Evolutionary conservation across 2,888 invertebrate species (phyloP), one percentile per base, ranked within the genome.

Genomic region (Hirtodrosophila cameraria): DNA sequence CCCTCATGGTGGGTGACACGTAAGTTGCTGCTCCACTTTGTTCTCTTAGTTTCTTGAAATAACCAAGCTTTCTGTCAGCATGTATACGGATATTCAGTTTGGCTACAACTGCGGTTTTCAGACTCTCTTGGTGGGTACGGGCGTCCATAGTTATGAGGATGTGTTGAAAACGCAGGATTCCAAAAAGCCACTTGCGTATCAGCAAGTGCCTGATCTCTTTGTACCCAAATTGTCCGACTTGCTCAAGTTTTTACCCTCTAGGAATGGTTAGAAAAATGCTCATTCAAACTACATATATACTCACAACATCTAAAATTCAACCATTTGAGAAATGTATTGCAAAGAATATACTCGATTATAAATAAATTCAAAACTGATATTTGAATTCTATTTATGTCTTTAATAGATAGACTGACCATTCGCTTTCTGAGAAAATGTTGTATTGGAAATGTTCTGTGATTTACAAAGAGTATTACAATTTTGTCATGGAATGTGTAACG

Each of bases 81-180:
- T 75, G 11, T 39, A 58, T 7, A 83, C 81, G 0, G 81, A 82
- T 7, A 68, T 82, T 3, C 70, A 59, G 4, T 68, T 82, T 16
- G 81, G 81, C 11, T 77, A 83, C 8, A 71, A 82, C 12, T 83
- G 80, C 11, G 83, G 80, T 38, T 82, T 82, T 31, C 80, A 80
- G 9, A 82, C 81, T 0, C 41, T 82, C 1, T 11, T 82, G 8
- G 81, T 82, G 11, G 81, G 83, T 53, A 69, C 73, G 9, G 81
- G 81, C 0, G 58, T 71, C 6, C 59, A n/a, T n/a, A 71, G 30
- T 5, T 25, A 73, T 11, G n/a, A 52, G 2, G 75, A 82, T 41
- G 73, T 77, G 2, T 3, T 12, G 0, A 16, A 30, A 0, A 62
- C 50, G 0, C 80, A 71, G 42, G 16, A 31, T 2, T 71, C 80